Conservation (phyloP, 2,797 vertebrate species). For the Limosa lapponica region DNA sequence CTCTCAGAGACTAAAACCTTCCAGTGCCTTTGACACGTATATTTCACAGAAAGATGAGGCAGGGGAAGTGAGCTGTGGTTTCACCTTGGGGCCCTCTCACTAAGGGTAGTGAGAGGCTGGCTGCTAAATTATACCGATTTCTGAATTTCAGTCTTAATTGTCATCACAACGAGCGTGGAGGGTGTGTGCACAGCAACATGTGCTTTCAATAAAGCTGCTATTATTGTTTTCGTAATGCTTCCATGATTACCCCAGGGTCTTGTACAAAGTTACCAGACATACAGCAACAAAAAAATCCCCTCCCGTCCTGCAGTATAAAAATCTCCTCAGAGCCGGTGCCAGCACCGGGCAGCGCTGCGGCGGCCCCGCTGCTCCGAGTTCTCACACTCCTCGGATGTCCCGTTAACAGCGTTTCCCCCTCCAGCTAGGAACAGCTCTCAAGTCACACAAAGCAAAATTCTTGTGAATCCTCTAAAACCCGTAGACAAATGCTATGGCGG, state of each 20-base stretch:
- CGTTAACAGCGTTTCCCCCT: not conserved
- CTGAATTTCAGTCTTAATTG: not conserved
- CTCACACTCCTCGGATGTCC: not conserved
- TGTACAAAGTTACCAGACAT: not conserved
- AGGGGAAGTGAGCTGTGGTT: not conserved
- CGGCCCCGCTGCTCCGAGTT: not conserved
- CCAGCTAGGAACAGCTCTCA: not conserved
- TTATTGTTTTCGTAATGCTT: conserved; percentile 24
- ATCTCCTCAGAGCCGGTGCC: not conserved
- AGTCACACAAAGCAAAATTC: not conserved
- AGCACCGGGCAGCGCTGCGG: not conserved
- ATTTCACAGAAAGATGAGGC: not conserved
- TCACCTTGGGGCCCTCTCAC: not conserved
- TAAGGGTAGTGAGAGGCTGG: not conserved
- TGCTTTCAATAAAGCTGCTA: conserved; percentile 28
- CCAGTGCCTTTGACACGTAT: not conserved
- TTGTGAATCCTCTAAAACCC: not conserved
- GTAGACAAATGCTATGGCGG: not conserved
- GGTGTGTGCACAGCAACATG: not conserved
- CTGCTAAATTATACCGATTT: not conserved
- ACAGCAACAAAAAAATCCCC: not conserved
- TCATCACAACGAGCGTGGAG: rapidly evolving
- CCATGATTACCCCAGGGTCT: not conserved
- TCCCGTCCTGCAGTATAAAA: not conserved
- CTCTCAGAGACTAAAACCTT: not conserved